Evolutionary conservation across 2,888 invertebrate species (phyloP).

Genomic region (Conchocele bisecta): DNA sequence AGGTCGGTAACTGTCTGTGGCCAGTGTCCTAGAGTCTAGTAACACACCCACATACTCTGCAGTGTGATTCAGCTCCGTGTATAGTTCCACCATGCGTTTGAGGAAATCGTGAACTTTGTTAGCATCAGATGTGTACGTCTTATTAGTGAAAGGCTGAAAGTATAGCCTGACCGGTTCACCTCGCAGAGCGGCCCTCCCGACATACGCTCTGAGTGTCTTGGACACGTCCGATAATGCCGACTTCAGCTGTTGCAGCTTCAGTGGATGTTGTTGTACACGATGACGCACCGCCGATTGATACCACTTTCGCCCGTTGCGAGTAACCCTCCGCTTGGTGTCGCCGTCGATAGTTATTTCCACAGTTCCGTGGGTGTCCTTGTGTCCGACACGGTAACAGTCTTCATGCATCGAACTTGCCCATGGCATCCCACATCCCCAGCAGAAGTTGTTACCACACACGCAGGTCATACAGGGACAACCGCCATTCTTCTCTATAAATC

Average conservation of each 20-base stretch:
- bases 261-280: constrained; percentile 36
- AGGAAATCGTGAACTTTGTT: constrained; percentile 42
- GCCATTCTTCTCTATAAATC: constrained; percentile 64
- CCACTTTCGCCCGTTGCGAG: constrained; percentile 13
- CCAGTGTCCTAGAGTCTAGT: constrained; percentile 21
- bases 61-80: constrained; percentile 57
- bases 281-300: constrained; percentile 49
- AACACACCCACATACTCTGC: constrained; percentile 58
- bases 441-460: constrained; percentile 59
- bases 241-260: constrained; percentile 24
- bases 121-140: constrained; percentile 13
- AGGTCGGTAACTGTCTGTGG: too few species aligned
- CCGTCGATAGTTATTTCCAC: neutral
- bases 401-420: constrained; percentile 10
- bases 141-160: constrained; percentile 8
- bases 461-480: constrained; percentile 65
- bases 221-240: constrained; percentile 23
- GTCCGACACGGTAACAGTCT: constrained; percentile 7
- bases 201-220: constrained; percentile 18
- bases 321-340: neutral
- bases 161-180: constrained; percentile 20
- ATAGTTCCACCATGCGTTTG: constrained; percentile 44
- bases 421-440: constrained; percentile 64
- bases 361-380: constrained; percentile 16
- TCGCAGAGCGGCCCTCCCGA: constrained; percentile 10